Evolutionary conservation across 2,888 invertebrate genomes (phyloP), one percentile per base, ranked within the genome.

Genomic region (Macrophya alboannulata): DNA sequence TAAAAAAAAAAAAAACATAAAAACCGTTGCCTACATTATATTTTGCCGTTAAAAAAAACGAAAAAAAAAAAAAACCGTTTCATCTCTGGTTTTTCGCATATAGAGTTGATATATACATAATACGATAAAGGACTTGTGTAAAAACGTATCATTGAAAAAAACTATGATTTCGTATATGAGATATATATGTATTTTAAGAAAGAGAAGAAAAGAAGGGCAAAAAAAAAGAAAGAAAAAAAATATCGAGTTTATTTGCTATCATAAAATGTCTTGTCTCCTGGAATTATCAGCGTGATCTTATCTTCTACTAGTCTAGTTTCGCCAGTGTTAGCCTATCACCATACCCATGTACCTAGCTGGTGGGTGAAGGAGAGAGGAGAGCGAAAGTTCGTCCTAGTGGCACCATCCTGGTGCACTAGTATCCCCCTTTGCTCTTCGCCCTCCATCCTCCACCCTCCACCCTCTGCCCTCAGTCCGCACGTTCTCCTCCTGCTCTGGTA

Each of bases 361-460:
- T 15, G 95, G 94, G 17, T 95, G 94, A 93, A 94, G 94, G 92
- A 89, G 86, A 86, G 95, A 95, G 90, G 92, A 92, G 92, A 91
- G 91, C 90, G 91, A 91, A 91, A 91, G 92, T 92, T 92, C 92
- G 92, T 91, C 92, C 92, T 89, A 92, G 92, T 91, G 91, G 90
- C 91, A 90, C 90, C 92, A 91, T 92, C 91, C 92, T 91, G 92
- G 90, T 91, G 90, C 87, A 85, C 85, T 89, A 87, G 84, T 87
- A 85, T 86, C 87, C 87, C 87, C 84, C 82, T 85, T 77, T 77
- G 31, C 81, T 85, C 81, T 81, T 59, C 79, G n/a, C 51, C 25
- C 86, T 12, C 84, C 85, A 40, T 59, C 79, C 59, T 72, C 21
- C 79, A 31, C 51, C n/a, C 86, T 17, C 84, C 84, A 40, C 68